Evolutionary conservation across 2,113 vertebrate species (phyloP), one percentile per base, ranked within the genome.

Genomic region (Thunnus thynnus): DNA sequence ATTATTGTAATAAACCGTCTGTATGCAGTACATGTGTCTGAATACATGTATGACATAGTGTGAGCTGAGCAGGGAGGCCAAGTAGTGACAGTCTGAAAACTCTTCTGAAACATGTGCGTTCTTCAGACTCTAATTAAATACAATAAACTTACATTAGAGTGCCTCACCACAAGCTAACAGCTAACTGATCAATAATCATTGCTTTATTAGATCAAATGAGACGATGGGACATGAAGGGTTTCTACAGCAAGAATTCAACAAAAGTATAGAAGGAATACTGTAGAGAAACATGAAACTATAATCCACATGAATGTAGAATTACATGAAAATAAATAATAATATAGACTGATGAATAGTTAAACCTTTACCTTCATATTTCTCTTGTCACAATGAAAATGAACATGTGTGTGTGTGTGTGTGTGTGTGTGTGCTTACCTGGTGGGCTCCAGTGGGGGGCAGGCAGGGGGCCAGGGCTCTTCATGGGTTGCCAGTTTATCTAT

Each of bases 401-500:
- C 7, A 8, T 36, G 32, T 36, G n/a, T 13, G 3, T 41, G 12
- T n/a, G 58, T 22, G 3, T 41, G 12, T n/a, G 58, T 22, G 32
- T 36, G n/a, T 13, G 3, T 41, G 12, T n/a, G 58, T 22, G 8
- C n/a, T 62, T 91, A 98, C 97, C 96, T 97, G 14, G 90, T 91
- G 0, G 97, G 96, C 82, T 97, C 95, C 89, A 99, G 90, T 0
- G 96, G 96, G 5, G 97, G 97, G 70, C 97, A 97, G 72, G 96
- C 93, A 0, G 96, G 92, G 0, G 97, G 97, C 96, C 96, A 97
- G 3, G 89, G 89, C 0, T 94, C 94, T 46, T 25, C 66, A 9
- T 97, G 95, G 44, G 84, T 89, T 90, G 97, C 97, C 6, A 99
- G 85, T 13, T 80, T 88, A 20, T 96, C 91, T 18, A 99, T 95